Base-by-base conservation (phyloP, 1,140 invertebrate genomes). In the Paralvinella palmiformis region DNA sequence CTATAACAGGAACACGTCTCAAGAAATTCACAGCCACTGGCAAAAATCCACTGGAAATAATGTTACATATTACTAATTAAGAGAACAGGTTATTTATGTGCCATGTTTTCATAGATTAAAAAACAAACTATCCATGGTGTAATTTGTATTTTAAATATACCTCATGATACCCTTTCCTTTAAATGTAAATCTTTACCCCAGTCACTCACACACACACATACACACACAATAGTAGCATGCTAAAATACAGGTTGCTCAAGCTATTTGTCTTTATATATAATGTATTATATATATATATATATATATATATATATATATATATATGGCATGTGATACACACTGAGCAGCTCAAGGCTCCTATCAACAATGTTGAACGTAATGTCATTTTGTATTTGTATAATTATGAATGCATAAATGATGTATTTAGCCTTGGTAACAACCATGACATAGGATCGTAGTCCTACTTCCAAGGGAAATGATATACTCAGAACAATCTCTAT, bases 11-110 rank as follows among this genome's bases (percentile, higher is more conserved):
- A 64, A 88, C 79, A 69, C 85, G 73, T 70, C 85, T 72, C 57
- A 88, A 73, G 73, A 88, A 87, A 72, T 85, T 85, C n/a, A 88
- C 78, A 44, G 82, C 85, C 53, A 86, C 85, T 27, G 87, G 87
- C 71, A 88, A 83, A 72, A 88, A 88, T 27, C 86, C 86, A 76
- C 86, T 86, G 76, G 79, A 77, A 68, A 69, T 62, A 68, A 72
- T 57, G 65, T n/a, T 61, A 45, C n/a, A 55, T 24, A 24, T 20
- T 56, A 32, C 22, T 24, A 45, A 32, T 53, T 53, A n/a, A 15
- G 3, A 57, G 7, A 57, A 6, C n/a, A 32, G 29, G 33, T 22
- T 6, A 36, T 15, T 3, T 31, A 57, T 22, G 2, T 57, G 2
- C 17, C 6, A 32, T n/a, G 10, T 32, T 22, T 32, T 20, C 58